Evolutionary conservation across 30 jellyfish, hydroid and myxozoan genomes (phyloP), one percentile per base, ranked within the genome.

Genomic region (Morbakka virulenta): DNA sequence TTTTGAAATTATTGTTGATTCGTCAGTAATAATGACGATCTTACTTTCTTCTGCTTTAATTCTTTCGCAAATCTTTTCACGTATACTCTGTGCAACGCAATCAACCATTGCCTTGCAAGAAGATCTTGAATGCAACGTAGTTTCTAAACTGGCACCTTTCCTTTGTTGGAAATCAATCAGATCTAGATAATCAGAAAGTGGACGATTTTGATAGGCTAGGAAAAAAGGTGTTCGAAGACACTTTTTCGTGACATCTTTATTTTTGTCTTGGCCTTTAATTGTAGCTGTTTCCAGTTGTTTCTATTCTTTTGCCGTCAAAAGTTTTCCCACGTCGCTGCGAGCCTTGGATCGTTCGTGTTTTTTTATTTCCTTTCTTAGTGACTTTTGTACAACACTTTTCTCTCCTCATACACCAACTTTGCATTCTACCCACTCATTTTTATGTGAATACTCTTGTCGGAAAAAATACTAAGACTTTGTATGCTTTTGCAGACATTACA

Each of bases 61-160:
- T 17, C 20, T 52, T 52, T 52, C 69, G 20, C 69, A 52, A 2
- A 69, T 33, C 48, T 35, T 4, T 69, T 33, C 67, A 67, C 79
- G 67, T 63, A 67, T 67, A 17, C 79, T 67, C 20, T 67, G 20
- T 67, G 67, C 79, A 67, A 67, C 35, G 79, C 67, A 67, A 67
- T 29, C 25, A 63, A 67, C 20, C 79, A 67, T n/a, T n/a, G n/a
- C n/a, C n/a, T n/a, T n/a, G n/a, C n/a, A n/a, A n/a, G n/a, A n/a
- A n/a, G n/a, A n/a, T n/a, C n/a, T n/a, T n/a, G n/a, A n/a, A n/a
- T n/a, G n/a, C n/a, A n/a, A n/a, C n/a, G n/a, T n/a, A n/a, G 11
- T 52, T 52, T n/a, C n/a, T n/a, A n/a, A n/a, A n/a, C n/a, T n/a
- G n/a, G n/a, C n/a, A 21, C 74, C 74, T 25, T 63, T 63, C 57